Conservation (phyloP, 2,888 invertebrate genomes). For the Priocnemis perturbator region DNA sequence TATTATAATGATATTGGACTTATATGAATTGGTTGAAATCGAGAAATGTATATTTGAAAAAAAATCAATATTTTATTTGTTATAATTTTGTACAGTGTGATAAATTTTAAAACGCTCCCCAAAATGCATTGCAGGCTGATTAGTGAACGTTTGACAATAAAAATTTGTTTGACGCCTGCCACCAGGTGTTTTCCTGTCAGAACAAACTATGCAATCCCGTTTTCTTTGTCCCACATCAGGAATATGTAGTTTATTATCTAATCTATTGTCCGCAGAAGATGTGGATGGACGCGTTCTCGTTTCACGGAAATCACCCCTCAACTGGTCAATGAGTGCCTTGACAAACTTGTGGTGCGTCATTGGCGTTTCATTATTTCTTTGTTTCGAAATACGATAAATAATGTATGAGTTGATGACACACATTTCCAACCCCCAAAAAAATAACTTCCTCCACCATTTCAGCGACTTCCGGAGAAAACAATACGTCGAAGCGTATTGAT, state of each 20-base stretch:
- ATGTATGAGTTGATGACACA: slow-evolving; percentile 47
- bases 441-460: slow-evolving; percentile 58
- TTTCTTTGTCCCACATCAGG: slow-evolving; percentile 25
- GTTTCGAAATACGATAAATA: slow-evolving; percentile 36
- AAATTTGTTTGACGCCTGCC: slow-evolving; percentile 36
- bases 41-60: slow-evolving; percentile 14
- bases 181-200: slow-evolving; percentile 42
- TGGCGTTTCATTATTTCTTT: slow-evolving; percentile 38
- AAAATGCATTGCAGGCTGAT: slow-evolving; percentile 28
- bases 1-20: slow-evolving; percentile 10
- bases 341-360: slow-evolving; percentile 43
- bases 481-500: slow-evolving; percentile 52
- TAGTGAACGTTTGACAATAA: slow-evolving; percentile 25
- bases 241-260: slow-evolving; percentile 21
- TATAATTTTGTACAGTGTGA: slow-evolving; percentile 27
- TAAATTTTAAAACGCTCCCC: slow-evolving; percentile 22
- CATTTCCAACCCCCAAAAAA: slow-evolving; percentile 55
- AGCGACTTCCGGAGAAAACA: slow-evolving; percentile 51
- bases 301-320: slow-evolving; percentile 37
- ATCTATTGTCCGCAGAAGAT: slow-evolving; percentile 29
- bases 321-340: slow-evolving; percentile 40
- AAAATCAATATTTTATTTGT: slow-evolving; percentile 8
- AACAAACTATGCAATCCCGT: slow-evolving; percentile 51
- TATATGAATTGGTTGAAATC: slow-evolving; percentile 9
- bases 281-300: slow-evolving; percentile 20